Evolutionary conservation across 2,113 vertebrate genomes (phyloP), one percentile per base, ranked within the genome.

Genomic region (Drymodes brunneopygia): DNA sequence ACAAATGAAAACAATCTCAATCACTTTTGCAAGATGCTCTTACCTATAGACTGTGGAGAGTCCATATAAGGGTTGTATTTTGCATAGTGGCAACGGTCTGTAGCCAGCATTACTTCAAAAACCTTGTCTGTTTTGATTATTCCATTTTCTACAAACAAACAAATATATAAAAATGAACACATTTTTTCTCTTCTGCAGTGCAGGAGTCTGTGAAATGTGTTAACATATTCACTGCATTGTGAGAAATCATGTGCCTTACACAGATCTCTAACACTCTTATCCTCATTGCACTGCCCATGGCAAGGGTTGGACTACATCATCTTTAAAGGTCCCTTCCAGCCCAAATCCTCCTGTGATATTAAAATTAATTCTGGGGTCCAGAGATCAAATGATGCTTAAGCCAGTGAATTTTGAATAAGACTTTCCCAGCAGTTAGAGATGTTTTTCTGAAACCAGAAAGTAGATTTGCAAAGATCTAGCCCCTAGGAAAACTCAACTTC

Each of bases 41-140:
- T 98, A 99, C 99, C 99, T 99, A 99, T 99, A 96, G 99, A 99
- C 96, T 99, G 99, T 19, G 99, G 99, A 65, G 99, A 99, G 97
- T 99, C 99, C 99, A 99, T 99, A 74, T 99, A 99, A 29, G 99
- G 99, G 90, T 99, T 99, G 97, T 99, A 99, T 96, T 99, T 99
- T 91, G 99, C 99, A 98, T 99, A 99, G 80, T 99, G 99, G 57
- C 98, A 98, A 67, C 99, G 98, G 96, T 99, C 99, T 93, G 99
- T 99, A 91, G 98, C 98, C 97, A 99, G 97, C 99, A 99, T 99
- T 95, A 99, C 99, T 98, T 99, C 99, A 94, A 99, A 99, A 64
- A 99, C 99, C 96, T 99, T 99, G 94, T 99, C 99, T 50, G 99
- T 99, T 95, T 99, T 99, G 96, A 99, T 99, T 95, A 99, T 99